Conservation (phyloP, 2,888 invertebrate species). For the Rhagophthalmus giganteus region DNA sequence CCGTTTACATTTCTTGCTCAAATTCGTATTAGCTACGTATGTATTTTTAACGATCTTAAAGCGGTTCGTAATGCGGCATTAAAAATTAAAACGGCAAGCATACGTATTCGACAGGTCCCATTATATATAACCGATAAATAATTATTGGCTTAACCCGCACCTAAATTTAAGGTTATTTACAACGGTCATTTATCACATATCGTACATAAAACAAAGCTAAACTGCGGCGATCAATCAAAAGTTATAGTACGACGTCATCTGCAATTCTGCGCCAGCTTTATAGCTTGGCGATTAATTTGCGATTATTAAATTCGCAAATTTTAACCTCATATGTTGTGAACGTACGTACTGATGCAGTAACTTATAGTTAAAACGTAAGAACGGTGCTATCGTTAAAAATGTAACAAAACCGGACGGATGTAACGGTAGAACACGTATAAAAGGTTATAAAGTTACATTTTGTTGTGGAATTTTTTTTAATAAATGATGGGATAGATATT, state of each 20-base stretch:
- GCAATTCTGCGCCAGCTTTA: too few species aligned
- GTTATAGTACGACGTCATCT: conserved; percentile 14
- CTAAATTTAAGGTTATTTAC: conserved; percentile 18
- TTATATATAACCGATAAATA: conserved; percentile 13
- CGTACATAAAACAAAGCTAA: conserved; percentile 21
- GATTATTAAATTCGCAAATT: too few species aligned
- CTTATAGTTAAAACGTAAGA: neutral
- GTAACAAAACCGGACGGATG: neutral
- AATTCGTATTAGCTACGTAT: too few species aligned
- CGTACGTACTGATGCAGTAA: too few species aligned
- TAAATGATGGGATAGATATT: neutral
- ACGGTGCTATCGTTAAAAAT: neutral
- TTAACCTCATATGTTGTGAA: too few species aligned
- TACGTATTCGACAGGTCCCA: neutral
- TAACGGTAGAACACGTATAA: conserved; percentile 1
- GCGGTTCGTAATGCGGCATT: too few species aligned
- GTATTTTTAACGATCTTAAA: too few species aligned
- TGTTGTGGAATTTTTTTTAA: neutral
- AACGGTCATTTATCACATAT: conserved; percentile 22
- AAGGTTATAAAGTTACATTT: neutral
- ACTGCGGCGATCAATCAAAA: conserved; percentile 23
- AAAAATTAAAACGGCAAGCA: neutral
- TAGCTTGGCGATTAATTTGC: too few species aligned
- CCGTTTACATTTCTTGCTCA: too few species aligned
- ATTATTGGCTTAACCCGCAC: conserved; percentile 12